Percentiles rank a stretch among this genome's conserved stretches.
Evolutionary conservation across 2,113 vertebrate species (phyloP).

Genomic region (Leptobrachium ailaonicum): DNA sequence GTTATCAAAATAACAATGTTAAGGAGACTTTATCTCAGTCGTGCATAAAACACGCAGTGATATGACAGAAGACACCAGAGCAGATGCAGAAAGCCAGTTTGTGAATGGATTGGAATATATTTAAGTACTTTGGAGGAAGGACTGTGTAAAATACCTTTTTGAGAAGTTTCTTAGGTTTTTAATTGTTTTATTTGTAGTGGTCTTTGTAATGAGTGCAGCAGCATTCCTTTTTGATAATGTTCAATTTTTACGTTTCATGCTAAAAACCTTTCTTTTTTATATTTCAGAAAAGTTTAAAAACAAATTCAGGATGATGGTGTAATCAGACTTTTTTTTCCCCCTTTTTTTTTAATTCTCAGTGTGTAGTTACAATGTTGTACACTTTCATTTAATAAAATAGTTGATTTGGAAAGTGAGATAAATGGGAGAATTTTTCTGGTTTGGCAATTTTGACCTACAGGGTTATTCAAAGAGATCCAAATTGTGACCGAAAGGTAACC

Average conservation of each 20-base stretch:
- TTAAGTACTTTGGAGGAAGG: slow-evolving; percentile 86
- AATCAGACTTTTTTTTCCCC: slow-evolving; percentile 76
- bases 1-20: slow-evolving; percentile 87
- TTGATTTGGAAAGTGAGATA: slow-evolving; percentile 47
- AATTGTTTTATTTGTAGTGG: slow-evolving; percentile 87
- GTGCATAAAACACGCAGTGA: slow-evolving; percentile 86
- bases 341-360: slow-evolving; percentile 87
- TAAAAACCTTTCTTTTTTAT: slow-evolving; percentile 84
- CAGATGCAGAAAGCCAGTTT: slow-evolving; percentile 89
- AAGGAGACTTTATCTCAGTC: slow-evolving; percentile 87
- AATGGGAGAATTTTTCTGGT: too few species aligned
- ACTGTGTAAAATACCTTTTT: slow-evolving; percentile 85
- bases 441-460: too few species aligned
- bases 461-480: too few species aligned
- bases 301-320: slow-evolving; percentile 88
- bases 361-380: slow-evolving; percentile 87
- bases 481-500: too few species aligned
- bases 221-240: slow-evolving; percentile 86
- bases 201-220: slow-evolving; percentile 84
- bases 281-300: slow-evolving; percentile 82
- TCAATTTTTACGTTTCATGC: slow-evolving; percentile 86
- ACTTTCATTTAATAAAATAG: slow-evolving; percentile 89
- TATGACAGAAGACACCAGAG: slow-evolving; percentile 88
- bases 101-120: slow-evolving; percentile 89
- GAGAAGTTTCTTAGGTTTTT: slow-evolving; percentile 88